Conservation (phyloP, 2,888 invertebrate genomes). For the Clanis bilineata region DNA sequence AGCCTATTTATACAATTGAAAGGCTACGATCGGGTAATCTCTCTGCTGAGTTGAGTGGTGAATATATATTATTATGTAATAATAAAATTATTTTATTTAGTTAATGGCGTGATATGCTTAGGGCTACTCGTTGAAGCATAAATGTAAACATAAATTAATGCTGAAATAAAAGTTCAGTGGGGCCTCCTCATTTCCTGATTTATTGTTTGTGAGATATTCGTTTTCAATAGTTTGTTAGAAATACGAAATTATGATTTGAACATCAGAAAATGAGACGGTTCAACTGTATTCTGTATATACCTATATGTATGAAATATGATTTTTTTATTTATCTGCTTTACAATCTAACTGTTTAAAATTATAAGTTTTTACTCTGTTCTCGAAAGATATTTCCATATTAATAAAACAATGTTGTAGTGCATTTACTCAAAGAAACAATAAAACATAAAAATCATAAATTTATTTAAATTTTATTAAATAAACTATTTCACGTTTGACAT, state of each 20-base stretch:
- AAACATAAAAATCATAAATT: not conserved
- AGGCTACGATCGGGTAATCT: conserved; percentile 17
- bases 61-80: conserved; percentile 42
- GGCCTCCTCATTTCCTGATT: conserved; percentile 58
- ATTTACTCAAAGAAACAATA: not conserved
- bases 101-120: conserved; percentile 66
- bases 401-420: not conserved
- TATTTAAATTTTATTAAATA: no score
- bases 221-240: conserved; percentile 10
- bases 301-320: conserved; percentile 55
- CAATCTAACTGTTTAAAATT: conserved; percentile 61
- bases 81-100: conserved; percentile 60
- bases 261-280: conserved; percentile 58
- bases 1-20: not conserved
- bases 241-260: conserved; percentile 20
- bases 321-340: conserved; percentile 74
- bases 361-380: conserved; percentile 67
- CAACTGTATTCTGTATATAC: conserved; percentile 48
- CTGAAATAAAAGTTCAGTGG: conserved; percentile 55
- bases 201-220: not conserved
- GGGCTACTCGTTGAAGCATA: conserved; percentile 68
- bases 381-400: not conserved
- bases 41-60: conserved; percentile 44
- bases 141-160: conserved; percentile 76
- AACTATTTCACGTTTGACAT: no score